These are phyloP conservation scores for Amphipoea oculea DNA, from an alignment of 2,888 invertebrate species.

Conservation along the genomic window DNA sequence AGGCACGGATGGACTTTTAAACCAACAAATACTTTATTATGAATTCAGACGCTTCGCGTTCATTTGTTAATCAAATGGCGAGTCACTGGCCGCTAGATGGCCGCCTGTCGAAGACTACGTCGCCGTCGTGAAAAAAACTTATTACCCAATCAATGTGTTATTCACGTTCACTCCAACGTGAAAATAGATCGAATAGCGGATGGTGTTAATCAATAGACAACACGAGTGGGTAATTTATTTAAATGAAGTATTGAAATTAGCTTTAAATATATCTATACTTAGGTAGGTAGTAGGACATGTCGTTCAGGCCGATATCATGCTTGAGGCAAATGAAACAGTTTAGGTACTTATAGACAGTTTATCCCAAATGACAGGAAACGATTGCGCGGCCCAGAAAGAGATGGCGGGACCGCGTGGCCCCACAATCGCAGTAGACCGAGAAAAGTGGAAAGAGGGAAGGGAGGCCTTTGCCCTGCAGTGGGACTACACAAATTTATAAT, in stretches of 20 bases:
- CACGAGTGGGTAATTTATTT: neutral
- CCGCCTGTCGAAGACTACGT: conserved; percentile 1
- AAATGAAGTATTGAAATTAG: neutral
- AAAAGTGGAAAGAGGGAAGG: too few species aligned
- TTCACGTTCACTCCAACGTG: conserved; percentile 46
- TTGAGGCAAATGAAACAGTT: neutral
- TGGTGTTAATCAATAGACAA: conserved; percentile 15
- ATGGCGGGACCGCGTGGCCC: too few species aligned
- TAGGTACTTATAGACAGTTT: too few species aligned
- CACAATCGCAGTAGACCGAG: too few species aligned
- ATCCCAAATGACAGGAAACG: too few species aligned
- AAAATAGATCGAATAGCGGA: conserved; percentile 14
- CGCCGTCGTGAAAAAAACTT: conserved; percentile 29
- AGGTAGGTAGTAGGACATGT: neutral
- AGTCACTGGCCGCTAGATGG: conserved; percentile 44
- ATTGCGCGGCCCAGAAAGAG: too few species aligned
- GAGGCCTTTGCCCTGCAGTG: too few species aligned
- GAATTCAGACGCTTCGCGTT: conserved; percentile 21
- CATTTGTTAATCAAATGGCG: conserved; percentile 50
- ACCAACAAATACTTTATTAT: neutral
- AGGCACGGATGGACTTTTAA: neutral
- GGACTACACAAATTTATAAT: too few species aligned
- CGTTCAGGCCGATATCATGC: neutral
- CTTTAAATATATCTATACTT: neutral
- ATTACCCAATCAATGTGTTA: conserved; percentile 19